A percentile compares a stretch with the other conserved stretches of the same genome.
These are phyloP conservation scores for Eciton burchellii DNA, from an alignment of 1,140 invertebrate species.

Conservation along the genomic window DNA sequence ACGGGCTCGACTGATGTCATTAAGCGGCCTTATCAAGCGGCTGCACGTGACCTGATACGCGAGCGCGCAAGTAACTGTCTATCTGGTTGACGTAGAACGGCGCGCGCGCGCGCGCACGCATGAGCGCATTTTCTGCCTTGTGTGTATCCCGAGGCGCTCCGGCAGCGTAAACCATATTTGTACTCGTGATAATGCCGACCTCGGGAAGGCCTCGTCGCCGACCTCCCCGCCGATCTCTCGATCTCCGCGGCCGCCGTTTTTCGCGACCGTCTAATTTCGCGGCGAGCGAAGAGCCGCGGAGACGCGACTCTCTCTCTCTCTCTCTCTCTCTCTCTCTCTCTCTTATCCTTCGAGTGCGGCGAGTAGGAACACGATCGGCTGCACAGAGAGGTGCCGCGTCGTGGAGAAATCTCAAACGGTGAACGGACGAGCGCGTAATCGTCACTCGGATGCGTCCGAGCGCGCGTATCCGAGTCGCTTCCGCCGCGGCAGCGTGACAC, in stretches of 20 bases:
- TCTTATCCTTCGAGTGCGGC: neutral
- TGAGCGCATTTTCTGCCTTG: slow-evolving; percentile 12
- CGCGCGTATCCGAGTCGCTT: neutral
- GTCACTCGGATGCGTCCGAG: too few relatives aligned
- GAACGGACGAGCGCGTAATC: too few relatives aligned
- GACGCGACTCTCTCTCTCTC: neutral
- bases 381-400: too few relatives aligned
- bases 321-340: too few relatives aligned
- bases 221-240: slow-evolving; percentile 28
- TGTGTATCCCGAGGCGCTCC: slow-evolving; percentile 33
- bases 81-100: slow-evolving; percentile 20
- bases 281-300: too few relatives aligned
- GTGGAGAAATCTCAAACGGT: too few relatives aligned
- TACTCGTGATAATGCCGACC: slow-evolving; percentile 59
- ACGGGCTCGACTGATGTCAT: slow-evolving; percentile 7
- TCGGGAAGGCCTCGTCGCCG: slow-evolving; percentile 40
- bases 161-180: slow-evolving; percentile 56
- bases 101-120: too few relatives aligned
- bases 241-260: neutral
- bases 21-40: slow-evolving; percentile 34
- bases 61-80: slow-evolving; percentile 16
- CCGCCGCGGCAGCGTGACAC: neutral
- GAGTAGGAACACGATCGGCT: neutral
- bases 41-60: slow-evolving; percentile 19
- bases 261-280: slow-evolving; percentile 8